Base-by-base conservation (phyloP, 2,797 vertebrate species). In the Zalophus californianus region DNA sequence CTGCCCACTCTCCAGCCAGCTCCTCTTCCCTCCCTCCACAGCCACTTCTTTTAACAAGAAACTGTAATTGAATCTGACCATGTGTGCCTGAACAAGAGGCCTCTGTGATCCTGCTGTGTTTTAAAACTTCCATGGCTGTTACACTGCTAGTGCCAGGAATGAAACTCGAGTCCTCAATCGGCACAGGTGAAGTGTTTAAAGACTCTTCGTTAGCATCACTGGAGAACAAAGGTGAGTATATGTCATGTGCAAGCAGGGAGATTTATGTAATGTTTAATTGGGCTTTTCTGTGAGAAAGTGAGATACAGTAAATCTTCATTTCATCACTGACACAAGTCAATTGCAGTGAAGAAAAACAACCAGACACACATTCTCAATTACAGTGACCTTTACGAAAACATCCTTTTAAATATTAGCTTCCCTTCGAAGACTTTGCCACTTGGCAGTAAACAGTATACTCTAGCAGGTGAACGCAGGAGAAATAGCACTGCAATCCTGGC, bases 41-140 rank as follows among this genome's bases (percentile, higher is more conserved):
- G 97, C 96, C 98, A 98, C 96, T 97, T 98, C 98, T 98, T 97
- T 98, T 97, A 98, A 98, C 95, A 98, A 98, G 98, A 97, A 98
- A 95, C 96, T 68, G 97, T 98, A 99, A 99, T 41, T 54, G 96
- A 98, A 99, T 98, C 98, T 96, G 91, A 87, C 98, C 94, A 86
- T 75, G 96, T 97, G 97, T 96, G 75, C 98, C 88, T 94, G 77
- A 96, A 95, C 84, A 35, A 52, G 96, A 98, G 95, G 97, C 97
- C 97, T 97, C 97, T 96, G 85, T 97, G 98, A 98, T 97, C 97
- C 80, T 96, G 95, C 97, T 95, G 95, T 84, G 98, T 98, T 98
- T 99, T 98, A 98, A 98, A 99, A 98, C 98, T 98, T 98, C 96
- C 97, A 98, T 96, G 97, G 94, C 94, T 97, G 95, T 92, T 97